Percentiles rank a stretch among this genome's conserved stretches.
Evolutionary conservation across 2,888 invertebrate species (phyloP).

Genomic region (Netelia virgata): DNA sequence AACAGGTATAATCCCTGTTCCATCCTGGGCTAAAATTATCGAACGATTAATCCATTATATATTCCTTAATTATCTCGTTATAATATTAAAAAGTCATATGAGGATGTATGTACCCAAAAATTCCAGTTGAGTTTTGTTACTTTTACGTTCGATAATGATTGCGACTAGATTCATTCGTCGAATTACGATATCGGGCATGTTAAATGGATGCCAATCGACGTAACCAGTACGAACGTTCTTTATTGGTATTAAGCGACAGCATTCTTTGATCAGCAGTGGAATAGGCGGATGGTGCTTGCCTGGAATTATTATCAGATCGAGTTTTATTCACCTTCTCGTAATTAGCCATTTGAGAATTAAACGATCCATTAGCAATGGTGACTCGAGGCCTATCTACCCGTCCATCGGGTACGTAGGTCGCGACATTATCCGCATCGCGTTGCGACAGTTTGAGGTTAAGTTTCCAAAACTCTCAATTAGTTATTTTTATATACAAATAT

Average conservation of each 20-base stretch:
- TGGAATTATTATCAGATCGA: not conserved
- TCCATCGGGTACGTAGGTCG: too few species aligned
- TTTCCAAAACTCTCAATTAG: not conserved
- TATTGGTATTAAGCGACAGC: constrained; percentile 12
- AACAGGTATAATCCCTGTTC: not conserved
- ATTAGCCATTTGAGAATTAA: not conserved
- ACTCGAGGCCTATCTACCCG: too few species aligned
- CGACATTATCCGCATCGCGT: too few species aligned
- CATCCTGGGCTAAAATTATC: not conserved
- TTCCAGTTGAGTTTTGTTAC: too few species aligned
- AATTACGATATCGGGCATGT: constrained; percentile 9
- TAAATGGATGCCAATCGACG: constrained; percentile 37
- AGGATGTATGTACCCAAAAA: too few species aligned
- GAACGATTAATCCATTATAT: not conserved
- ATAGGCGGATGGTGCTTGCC: not conserved
- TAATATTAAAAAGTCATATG: too few species aligned
- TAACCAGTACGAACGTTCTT: not conserved
- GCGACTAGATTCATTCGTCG: not conserved
- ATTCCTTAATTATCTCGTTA: too few species aligned
- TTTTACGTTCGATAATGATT: not conserved
- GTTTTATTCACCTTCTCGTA: not conserved
- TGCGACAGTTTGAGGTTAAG: not conserved
- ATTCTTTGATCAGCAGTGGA: constrained; percentile 44
- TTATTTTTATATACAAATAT: not conserved
- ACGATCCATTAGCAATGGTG: not conserved